phyloP scores from a whole-genome alignment of 2,888 invertebrate genomes.

The Archips crataeganus region DNA sequence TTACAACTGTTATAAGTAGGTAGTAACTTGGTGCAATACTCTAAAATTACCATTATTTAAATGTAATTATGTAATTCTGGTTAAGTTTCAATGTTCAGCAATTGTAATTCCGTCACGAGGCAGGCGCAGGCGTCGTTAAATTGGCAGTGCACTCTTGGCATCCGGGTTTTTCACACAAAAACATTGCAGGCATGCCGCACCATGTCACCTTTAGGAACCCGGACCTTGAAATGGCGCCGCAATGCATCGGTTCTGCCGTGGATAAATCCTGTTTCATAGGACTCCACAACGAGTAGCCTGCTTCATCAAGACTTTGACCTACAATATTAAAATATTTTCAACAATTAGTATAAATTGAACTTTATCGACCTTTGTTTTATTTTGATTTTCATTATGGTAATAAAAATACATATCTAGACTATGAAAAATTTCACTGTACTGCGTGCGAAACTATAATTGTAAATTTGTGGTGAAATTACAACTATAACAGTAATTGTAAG shows the following conservation, averaged over 20 bases:
- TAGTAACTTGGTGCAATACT: too few relatives aligned
- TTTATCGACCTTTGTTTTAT: too few relatives aligned
- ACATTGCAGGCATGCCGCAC: constrained; percentile 62
- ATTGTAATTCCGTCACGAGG: not conserved
- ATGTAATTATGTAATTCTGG: not conserved
- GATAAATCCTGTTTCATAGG: constrained; percentile 50
- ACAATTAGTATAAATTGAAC: not conserved
- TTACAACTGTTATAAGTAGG: too few relatives aligned
- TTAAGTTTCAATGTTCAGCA: not conserved
- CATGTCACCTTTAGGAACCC: constrained; percentile 56
- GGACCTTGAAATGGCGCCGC: constrained; percentile 62
- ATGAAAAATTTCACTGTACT: too few relatives aligned
- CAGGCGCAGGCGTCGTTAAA: not conserved
- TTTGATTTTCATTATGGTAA: too few relatives aligned
- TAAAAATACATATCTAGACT: too few relatives aligned
- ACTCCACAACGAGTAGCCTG: constrained; percentile 62
- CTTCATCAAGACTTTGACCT: constrained; percentile 60
- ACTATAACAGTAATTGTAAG: too few relatives aligned
- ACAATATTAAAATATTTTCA: not conserved
- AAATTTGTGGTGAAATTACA: too few relatives aligned
- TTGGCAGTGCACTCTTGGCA: not conserved
- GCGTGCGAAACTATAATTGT: too few relatives aligned
- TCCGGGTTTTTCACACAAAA: constrained; percentile 57
- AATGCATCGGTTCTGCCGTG: constrained; percentile 51
- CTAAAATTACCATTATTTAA: not conserved